Evolutionary conservation across 2,888 invertebrate species (phyloP), one percentile per base, ranked within the genome.

Genomic region (Hydrotaea diabolus): DNA sequence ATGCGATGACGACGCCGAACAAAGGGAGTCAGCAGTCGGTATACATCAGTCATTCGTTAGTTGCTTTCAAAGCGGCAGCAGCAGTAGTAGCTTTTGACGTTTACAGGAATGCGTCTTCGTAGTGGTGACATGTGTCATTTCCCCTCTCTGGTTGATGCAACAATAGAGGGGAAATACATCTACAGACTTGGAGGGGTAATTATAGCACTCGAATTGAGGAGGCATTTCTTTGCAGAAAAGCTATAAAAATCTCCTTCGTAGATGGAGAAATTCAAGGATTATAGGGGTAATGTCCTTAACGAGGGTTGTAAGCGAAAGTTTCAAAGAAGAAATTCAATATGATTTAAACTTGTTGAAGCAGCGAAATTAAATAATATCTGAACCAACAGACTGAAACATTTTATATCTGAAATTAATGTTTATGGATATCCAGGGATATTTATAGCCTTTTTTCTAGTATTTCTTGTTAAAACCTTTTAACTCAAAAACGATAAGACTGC

Each of bases 121-220:
- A 15, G 66, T 31, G 15, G 39, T 55, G 55, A 19, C 73, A 55
- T 57, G n/a, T 36, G 17, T n/a, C 21, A 39, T 43, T 49, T 85
- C 84, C 69, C 84, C 84, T 85, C 1, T 75, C 62, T 75, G 62
- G 57, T 26, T 57, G 53, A 3, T 59, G 57, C 73, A 43, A 13
- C 43, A 43, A 21, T 39, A 11, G 23, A 59, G 73, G 73, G 73
- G 73, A 59, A 74, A 15, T 43, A 13, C 23, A 1, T 31, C 46
- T 84, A 77, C 80, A 84, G 77, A 75, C 36, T 23, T 57, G 59
- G n/a, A 75, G 77, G 83, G 77, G 83, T 71, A 80, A 80, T 80
- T 84, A 84, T 80, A 77, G 83, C 75, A 84, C 8, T 7, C 46
- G n/a, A 13, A 46, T 11, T 39, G 9, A 74, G 26, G 74, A 39